A percentile compares a stretch with the other conserved stretches of the same genome.
Conservation (phyloP, 2,888 invertebrate species). For the Lamellibrachia columna region DNA sequence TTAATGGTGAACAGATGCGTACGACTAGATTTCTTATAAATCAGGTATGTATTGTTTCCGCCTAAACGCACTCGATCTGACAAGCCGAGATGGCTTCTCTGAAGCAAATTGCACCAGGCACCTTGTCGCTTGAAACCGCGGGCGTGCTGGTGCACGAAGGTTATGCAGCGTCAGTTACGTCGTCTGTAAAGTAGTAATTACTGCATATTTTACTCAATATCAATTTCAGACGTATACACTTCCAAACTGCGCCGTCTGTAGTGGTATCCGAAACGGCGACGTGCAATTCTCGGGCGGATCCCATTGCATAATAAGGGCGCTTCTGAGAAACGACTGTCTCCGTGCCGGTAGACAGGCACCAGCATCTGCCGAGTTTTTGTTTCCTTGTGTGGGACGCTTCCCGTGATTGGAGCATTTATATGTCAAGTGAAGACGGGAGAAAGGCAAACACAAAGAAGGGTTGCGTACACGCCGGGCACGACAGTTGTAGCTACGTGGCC, state of each 20-base stretch:
- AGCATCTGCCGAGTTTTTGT: neutral
- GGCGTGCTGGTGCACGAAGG: neutral
- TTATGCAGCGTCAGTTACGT: neutral
- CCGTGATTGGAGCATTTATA: neutral
- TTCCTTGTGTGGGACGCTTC: neutral
- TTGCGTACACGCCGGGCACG: neutral
- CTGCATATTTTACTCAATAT: neutral
- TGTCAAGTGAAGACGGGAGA: neutral
- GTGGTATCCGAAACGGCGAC: neutral
- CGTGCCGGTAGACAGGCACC: neutral
- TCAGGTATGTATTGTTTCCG: neutral
- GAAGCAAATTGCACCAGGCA: neutral
- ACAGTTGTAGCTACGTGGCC: neutral
- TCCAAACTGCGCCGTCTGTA: neutral
- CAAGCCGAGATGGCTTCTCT: neutral
- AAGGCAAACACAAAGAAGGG: neutral
- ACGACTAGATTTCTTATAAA: neutral
- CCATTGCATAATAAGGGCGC: neutral
- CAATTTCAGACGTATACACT: neutral
- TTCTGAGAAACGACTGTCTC: neutral
- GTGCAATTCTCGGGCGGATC: neutral
- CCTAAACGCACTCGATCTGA: neutral
- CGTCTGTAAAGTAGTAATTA: neutral
- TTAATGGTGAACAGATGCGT: neutral
- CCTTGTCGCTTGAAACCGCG: too few relatives aligned